Evolutionary conservation across 2,797 vertebrate genomes (phyloP).

Genomic region (Sphenopsis melanotis): DNA sequence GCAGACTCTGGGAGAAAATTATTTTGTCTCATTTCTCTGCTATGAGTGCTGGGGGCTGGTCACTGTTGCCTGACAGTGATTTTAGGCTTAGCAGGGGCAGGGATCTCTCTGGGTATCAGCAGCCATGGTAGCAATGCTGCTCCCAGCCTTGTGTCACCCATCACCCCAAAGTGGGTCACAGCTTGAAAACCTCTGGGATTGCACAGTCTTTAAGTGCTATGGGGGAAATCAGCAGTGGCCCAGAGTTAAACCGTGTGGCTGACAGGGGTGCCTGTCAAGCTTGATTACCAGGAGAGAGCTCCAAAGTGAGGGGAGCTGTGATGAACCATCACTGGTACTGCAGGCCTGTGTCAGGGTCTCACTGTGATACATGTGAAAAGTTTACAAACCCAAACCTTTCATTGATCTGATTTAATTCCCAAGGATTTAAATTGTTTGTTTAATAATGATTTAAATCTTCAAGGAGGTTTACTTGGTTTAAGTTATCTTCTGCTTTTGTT

Average conservation of each 20-base stretch:
- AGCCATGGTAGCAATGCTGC: neutral
- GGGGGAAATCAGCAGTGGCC: neutral
- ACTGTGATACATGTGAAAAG: fast-evolving
- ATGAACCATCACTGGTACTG: neutral
- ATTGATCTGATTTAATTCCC: neutral
- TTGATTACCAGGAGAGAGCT: neutral
- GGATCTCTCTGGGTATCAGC: fast-evolving
- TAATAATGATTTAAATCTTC: neutral
- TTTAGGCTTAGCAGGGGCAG: neutral
- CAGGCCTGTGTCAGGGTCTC: neutral
- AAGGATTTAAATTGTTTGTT: neutral
- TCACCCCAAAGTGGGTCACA: neutral
- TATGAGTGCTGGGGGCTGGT: neutral
- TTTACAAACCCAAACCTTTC: neutral
- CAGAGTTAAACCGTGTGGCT: neutral
- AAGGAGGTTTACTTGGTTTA: neutral
- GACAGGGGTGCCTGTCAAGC: neutral
- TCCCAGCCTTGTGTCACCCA: neutral
- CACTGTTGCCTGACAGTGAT: neutral
- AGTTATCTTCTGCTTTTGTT: neutral
- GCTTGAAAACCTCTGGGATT: neutral
- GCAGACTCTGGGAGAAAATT: neutral
- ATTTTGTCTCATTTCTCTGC: neutral
- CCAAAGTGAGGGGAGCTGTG: neutral
- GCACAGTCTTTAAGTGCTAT: neutral